These are phyloP conservation scores for Acanthoscelides obtectus DNA, from an alignment of 2,888 invertebrate species.

Conservation along the genomic window DNA sequence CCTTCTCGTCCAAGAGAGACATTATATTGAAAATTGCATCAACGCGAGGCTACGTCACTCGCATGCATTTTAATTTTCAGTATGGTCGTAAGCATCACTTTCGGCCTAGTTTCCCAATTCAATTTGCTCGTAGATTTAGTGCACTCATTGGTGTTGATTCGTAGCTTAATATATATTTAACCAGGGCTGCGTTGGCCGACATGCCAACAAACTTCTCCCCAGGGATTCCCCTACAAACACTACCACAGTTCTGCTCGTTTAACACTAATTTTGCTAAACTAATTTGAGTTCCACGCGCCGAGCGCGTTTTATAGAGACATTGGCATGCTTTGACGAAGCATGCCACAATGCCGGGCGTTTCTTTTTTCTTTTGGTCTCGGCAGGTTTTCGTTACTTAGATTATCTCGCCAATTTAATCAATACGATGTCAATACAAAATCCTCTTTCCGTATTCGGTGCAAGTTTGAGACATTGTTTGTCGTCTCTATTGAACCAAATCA, in stretches of 20 bases:
- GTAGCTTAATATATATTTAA: not conserved
- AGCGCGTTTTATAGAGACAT: not conserved
- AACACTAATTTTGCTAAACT: not conserved
- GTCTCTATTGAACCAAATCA: too few relatives aligned
- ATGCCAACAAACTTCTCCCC: not conserved
- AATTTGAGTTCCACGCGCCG: not conserved
- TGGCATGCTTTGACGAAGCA: not conserved
- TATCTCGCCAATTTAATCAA: not conserved
- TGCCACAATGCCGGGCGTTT: not conserved
- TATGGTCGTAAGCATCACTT: too few relatives aligned
- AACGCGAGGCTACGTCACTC: too few relatives aligned
- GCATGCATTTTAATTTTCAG: too few relatives aligned
- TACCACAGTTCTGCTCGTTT: not conserved
- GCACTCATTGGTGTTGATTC: not conserved
- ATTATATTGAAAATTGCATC: too few relatives aligned
- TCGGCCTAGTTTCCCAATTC: not conserved
- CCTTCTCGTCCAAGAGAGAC: too few relatives aligned
- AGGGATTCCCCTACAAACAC: not conserved
- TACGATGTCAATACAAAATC: not conserved
- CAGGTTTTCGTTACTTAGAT: not conserved
- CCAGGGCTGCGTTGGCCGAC: not conserved
- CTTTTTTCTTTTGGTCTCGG: not conserved
- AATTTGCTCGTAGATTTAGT: not conserved
- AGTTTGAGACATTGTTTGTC: too few relatives aligned
- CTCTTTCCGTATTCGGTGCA: too few relatives aligned